Evolutionary conservation across 2,888 invertebrate genomes (phyloP).

Genomic region (Drosophila monieri): DNA sequence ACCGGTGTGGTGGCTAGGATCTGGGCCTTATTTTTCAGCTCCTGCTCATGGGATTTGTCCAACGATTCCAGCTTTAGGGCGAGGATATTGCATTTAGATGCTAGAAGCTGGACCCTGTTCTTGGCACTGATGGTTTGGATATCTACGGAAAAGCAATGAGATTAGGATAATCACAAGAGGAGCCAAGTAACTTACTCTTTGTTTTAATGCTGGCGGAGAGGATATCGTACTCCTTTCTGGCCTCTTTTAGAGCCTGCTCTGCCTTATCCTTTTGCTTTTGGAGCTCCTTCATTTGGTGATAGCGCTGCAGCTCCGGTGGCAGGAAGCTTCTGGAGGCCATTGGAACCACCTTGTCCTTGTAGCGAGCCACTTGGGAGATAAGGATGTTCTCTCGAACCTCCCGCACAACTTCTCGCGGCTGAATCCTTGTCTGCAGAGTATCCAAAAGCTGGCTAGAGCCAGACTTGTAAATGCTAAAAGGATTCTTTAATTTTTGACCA

Average conservation of each 20-base stretch:
- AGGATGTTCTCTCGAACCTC: constrained; percentile 80
- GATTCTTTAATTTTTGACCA: not conserved
- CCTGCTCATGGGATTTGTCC: constrained; percentile 62
- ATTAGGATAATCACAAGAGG: not conserved
- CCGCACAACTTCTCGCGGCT: constrained; percentile 78
- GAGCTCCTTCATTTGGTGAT: constrained; percentile 76
- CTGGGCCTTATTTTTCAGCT: constrained; percentile 64
- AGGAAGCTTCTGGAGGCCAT: constrained; percentile 70
- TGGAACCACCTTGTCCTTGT: constrained; percentile 75
- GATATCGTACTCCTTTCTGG: constrained; percentile 67
- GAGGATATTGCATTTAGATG: constrained; percentile 70
- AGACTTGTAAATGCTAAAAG: constrained; percentile 81
- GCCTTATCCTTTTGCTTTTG: constrained; percentile 60
- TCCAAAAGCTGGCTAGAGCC: constrained; percentile 77
- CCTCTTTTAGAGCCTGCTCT: constrained; percentile 55
- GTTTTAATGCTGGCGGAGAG: constrained; percentile 73
- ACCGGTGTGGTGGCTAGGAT: constrained; percentile 79
- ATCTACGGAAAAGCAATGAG: constrained; percentile 54
- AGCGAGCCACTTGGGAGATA: constrained; percentile 74
- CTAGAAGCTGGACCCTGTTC: constrained; percentile 65
- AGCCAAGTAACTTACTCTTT: constrained; percentile 72
- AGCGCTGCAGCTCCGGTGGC: constrained; percentile 78
- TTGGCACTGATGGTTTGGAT: constrained; percentile 75
- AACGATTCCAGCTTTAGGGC: constrained; percentile 72
- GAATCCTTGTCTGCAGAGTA: constrained; percentile 77